Evolutionary conservation across 2,797 vertebrate genomes (phyloP), one percentile per base, ranked within the genome.

Genomic region (Gephyroberyx darwinii): DNA sequence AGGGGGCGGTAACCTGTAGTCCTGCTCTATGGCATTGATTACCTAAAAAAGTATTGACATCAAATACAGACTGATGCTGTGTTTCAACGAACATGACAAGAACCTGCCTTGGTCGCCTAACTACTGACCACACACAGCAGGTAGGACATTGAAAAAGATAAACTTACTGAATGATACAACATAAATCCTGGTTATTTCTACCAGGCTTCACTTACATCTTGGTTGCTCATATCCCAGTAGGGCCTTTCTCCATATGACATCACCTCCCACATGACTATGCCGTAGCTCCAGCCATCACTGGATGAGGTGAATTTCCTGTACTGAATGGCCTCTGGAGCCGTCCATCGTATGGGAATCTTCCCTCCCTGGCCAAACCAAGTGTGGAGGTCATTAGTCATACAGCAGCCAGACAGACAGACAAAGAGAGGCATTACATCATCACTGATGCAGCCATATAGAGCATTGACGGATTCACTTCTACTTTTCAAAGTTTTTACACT

Each of bases 11-110:
- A 99, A 90, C 69, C 97, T 92, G 70, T 99, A 99, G 89, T 98
- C 97, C 90, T 99, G 97, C 85, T 98, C 97, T 0, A 99, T 97
- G 57, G 97, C 97, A 37, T 98, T 98, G 76, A 99, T 99, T 0
- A 99, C 97, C 97, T 99, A 78, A 20, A 78, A 20, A 71, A 31
- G 1, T 26, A 22, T 39, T 47, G 0, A 48, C 8, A 69, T n/a
- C 1, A 52, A 17, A 74, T 16, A 43, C 10, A 16, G 41, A 66
- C 0, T 30, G 5, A 57, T n/a, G 14, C 3, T 35, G 41, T 63
- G 8, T 22, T 26, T 55, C 7, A 8, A n/a, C 50, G 12, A 37
- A 43, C 10, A 43, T 43, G 41, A 43, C 10, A 9, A 43, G 4
- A 12, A 43, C 14, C 14, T 43, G 10, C 14, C 14, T 4, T 16